These are phyloP conservation scores for Henicopernis longicauda DNA, from an alignment of 2,113 vertebrate genomes.

Conservation along the genomic window DNA sequence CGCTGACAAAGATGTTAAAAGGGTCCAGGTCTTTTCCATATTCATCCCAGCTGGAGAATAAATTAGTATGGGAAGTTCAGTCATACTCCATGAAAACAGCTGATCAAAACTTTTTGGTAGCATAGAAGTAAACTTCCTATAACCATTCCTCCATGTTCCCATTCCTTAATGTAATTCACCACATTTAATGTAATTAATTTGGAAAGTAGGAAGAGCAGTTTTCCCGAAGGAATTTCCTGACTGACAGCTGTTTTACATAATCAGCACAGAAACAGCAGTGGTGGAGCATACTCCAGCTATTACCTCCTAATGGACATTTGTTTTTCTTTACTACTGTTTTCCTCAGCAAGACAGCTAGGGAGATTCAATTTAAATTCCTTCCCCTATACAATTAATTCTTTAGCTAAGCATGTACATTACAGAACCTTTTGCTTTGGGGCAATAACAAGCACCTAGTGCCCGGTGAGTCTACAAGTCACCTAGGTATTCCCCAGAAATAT, in stretches of 20 bases:
- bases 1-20: too few species aligned
- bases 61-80: not conserved
- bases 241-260: slow-evolving; percentile 39
- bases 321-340: not conserved
- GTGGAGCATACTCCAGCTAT: not conserved
- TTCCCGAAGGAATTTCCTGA: slow-evolving; percentile 25
- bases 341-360: not conserved
- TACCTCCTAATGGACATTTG: slow-evolving; percentile 19
- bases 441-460: not conserved
- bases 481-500: not conserved
- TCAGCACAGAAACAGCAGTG: not conserved
- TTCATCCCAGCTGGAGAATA: not conserved
- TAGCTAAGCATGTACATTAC: not conserved
- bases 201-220: slow-evolving; percentile 18
- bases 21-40: not conserved
- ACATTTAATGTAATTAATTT: slow-evolving; percentile 26
- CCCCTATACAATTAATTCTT: not conserved
- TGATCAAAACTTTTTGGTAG: not conserved
- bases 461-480: not conserved
- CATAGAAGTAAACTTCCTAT: not conserved
- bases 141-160: not conserved
- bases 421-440: not conserved
- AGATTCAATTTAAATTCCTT: not conserved
- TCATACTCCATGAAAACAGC: not conserved
- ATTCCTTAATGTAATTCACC: slow-evolving; percentile 7